phyloP scores from a whole-genome alignment of 2,888 invertebrate species.

The Adelphocoris suturalis region DNA sequence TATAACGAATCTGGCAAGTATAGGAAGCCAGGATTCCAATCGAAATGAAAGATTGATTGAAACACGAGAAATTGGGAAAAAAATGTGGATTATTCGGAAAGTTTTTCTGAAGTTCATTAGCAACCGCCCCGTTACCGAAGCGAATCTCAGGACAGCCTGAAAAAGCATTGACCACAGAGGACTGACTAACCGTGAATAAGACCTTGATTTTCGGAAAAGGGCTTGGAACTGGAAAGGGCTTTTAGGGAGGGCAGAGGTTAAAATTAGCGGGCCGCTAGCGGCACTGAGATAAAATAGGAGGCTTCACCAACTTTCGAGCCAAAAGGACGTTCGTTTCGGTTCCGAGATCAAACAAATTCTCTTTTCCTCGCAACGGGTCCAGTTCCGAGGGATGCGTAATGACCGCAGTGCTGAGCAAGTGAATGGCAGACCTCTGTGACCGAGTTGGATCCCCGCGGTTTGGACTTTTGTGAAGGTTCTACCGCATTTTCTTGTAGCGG shows the following conservation, averaged over 20 bases:
- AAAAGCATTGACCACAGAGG: neutral
- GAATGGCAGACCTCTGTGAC: neutral
- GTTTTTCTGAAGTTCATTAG: too few species aligned
- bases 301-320: neutral
- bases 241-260: conserved; percentile 1
- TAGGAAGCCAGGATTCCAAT: too few species aligned
- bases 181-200: conserved; percentile 1
- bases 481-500: too few species aligned
- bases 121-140: too few species aligned
- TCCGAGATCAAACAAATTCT: conserved; percentile 7
- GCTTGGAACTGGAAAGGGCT: neutral
- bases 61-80: too few species aligned
- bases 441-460: neutral
- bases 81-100: too few species aligned
- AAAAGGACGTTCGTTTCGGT: conserved; percentile 10
- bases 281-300: neutral
- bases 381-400: neutral
- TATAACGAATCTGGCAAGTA: too few species aligned
- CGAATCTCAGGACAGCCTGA: too few species aligned
- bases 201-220: neutral
- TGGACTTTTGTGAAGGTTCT: too few species aligned
- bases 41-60: too few species aligned
- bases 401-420: neutral
- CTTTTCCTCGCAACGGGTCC: conserved; percentile 2
- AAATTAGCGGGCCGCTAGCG: neutral